Base-by-base conservation (phyloP, 2,113 vertebrate genomes). In the Labrus mixtus region DNA sequence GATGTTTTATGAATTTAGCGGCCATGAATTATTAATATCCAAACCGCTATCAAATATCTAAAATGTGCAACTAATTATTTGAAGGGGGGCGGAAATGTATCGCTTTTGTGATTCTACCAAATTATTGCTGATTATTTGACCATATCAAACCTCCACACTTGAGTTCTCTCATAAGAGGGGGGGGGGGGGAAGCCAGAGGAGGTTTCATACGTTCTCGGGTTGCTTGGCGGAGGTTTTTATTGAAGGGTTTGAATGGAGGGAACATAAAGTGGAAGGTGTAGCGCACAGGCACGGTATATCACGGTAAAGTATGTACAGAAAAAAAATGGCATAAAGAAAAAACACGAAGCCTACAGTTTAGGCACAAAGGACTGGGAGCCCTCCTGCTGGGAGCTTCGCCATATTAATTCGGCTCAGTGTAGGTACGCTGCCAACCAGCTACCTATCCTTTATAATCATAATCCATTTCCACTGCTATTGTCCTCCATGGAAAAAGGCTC, bases 1-100 rank as follows among this genome's bases (percentile, higher is more conserved):
- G 79, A 89, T 92, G 87, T 93, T 91, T 93, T 94, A 93, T 93
- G 87, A 94, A 94, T 93, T 94, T 93, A 94, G 90, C 19, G 39
- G 79, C 66, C 73, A 93, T 93, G 84, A 92, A 93, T 93, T 92
- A 93, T 93, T 93, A 89, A 94, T 93, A 82, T 73, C 19, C 53
- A 78, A 85, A 89, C 75, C 67, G 82, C 84, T 90, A 92, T 90
- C 85, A 90, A 90, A 89, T 91, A 85, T 89, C 88, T 74, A 56
- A 90, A 90, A 93, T 72, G 76, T 88, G 87, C 84, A 85, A 89
- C 81, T 88, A 92, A 94, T 92, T 91, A 90, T 89, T 74, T 86
- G 70, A 86, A 62, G 77, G 59, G 77, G 59, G 55, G 70, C 36
- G 71, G 79, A 74, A 86, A 85, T 61, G 68, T 82, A 76, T 77